A percentile compares a stretch with the other conserved stretches of the same genome.
Evolutionary conservation across 2,113 vertebrate species (phyloP).

Genomic region (Myotis davidii): DNA sequence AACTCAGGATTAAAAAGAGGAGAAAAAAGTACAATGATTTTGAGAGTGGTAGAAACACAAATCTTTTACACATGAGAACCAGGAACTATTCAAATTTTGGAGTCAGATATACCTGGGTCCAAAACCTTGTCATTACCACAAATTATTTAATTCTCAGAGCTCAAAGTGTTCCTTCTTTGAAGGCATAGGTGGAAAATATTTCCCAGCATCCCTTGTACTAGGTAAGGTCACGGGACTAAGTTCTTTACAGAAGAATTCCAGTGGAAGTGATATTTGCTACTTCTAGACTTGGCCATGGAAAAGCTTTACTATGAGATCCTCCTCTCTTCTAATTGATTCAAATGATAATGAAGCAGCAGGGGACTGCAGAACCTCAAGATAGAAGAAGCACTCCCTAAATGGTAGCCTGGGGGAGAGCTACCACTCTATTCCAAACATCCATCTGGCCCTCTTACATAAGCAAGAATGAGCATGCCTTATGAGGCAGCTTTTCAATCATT

Average conservation of each 20-base stretch:
- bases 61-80: background rate
- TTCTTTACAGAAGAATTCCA: background rate
- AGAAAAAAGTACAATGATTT: background rate
- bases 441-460: background rate
- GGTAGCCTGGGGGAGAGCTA: no score
- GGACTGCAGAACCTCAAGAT: fast-evolving
- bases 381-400: background rate
- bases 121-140: background rate
- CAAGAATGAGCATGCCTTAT: background rate
- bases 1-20: background rate
- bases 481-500: background rate
- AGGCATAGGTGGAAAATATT: background rate
- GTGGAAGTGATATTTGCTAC: background rate
- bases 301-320: background rate
- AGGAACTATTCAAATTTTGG: background rate
- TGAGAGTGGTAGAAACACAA: background rate
- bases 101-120: background rate
- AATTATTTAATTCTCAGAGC: background rate
- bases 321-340: background rate
- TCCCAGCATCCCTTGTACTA: background rate
- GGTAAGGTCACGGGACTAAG: background rate
- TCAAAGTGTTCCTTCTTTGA: background rate
- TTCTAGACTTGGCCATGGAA: background rate
- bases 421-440: background rate
- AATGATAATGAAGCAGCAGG: background rate